These are phyloP conservation scores for Pogonomyrmex barbatus DNA, from an alignment of 1,140 invertebrate genomes.

Conservation along the genomic window DNA sequence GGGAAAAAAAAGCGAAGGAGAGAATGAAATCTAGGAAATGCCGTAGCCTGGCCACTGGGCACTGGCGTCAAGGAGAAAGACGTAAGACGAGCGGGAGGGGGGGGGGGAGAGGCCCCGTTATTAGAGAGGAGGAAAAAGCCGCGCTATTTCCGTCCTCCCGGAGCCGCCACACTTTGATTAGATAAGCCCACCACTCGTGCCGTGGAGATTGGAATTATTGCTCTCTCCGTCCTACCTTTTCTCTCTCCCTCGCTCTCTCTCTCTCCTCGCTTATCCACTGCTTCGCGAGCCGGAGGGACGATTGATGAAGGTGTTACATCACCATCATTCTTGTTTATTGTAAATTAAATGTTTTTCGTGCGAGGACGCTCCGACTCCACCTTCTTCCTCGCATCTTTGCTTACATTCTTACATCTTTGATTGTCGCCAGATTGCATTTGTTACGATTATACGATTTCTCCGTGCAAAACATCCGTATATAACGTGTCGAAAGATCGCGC, in stretches of 20 bases:
- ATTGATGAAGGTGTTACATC: constrained; percentile 74
- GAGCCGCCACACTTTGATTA: constrained; percentile 79
- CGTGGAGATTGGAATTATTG: constrained; percentile 76
- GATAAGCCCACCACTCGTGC: constrained; percentile 78
- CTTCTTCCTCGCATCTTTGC: neutral
- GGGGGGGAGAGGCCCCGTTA: constrained; percentile 70
- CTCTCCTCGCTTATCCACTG: constrained; percentile 36
- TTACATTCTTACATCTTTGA: neutral
- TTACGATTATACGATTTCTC: neutral
- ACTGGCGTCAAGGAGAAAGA: constrained; percentile 73
- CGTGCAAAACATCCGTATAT: neutral
- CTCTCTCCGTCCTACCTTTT: constrained; percentile 42
- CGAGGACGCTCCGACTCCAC: neutral
- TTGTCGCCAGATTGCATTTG: neutral
- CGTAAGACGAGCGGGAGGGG: constrained; percentile 76
- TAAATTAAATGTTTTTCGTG: constrained; percentile 68
- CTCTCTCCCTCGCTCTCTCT: constrained; percentile 20
- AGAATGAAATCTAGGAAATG: constrained; percentile 67
- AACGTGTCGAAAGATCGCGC: neutral
- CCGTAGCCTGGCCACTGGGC: neutral
- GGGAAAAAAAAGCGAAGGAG: neutral
- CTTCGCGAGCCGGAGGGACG: constrained; percentile 56
- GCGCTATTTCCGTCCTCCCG: constrained; percentile 79
- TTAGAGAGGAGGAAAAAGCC: constrained; percentile 80
- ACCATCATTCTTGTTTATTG: constrained; percentile 68